Evolutionary conservation across 2,888 invertebrate species (phyloP), one percentile per base, ranked within the genome.

Genomic region (Prionchulus punctatus): DNA sequence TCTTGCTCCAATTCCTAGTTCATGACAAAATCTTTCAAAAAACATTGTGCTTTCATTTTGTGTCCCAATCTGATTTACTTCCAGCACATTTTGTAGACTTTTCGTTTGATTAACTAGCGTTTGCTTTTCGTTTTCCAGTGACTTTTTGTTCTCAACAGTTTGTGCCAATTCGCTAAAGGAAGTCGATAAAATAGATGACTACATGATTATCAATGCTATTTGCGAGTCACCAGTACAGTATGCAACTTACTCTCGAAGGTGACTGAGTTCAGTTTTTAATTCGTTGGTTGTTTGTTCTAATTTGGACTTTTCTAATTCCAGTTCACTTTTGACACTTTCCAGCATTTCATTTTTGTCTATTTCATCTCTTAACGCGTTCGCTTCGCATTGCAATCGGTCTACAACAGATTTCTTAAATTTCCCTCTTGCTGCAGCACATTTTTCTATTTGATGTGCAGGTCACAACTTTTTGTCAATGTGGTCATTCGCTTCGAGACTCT

Each of bases 231-330:
- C n/a, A n/a, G n/a, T n/a, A n/a, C n/a, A n/a, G n/a, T n/a, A n/a
- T n/a, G n/a, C n/a, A 36, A 57, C 60, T 31, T 48, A 64, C 64
- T 62, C 62, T 54, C 65, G 66, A 12, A 66, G 63, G 49, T 63
- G 63, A 51, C 63, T 62, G 61, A 73, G 69, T 58, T 75, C 74
- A 53, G 70, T 68, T 58, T 70, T 69, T 58, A 75, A 65, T 54
- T 75, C 73, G 45, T 67, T 64, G n/a, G 72, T 70, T 48, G 72
- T 70, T 23, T 65, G 58, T 57, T 74, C 73, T 62, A 75, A 62
- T 57, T 72, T 73, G 26, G 65, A 63, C 58, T 73, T 70, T 58
- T 75, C 75, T 43, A 69, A 69, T 61, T 74, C 74, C 51, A 75
- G 63, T 61, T 73, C 74, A 26, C 66, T 66, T 57, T 73, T 73